Conservation (phyloP, 2,113 vertebrate genomes). For the Scalopus aquaticus region DNA sequence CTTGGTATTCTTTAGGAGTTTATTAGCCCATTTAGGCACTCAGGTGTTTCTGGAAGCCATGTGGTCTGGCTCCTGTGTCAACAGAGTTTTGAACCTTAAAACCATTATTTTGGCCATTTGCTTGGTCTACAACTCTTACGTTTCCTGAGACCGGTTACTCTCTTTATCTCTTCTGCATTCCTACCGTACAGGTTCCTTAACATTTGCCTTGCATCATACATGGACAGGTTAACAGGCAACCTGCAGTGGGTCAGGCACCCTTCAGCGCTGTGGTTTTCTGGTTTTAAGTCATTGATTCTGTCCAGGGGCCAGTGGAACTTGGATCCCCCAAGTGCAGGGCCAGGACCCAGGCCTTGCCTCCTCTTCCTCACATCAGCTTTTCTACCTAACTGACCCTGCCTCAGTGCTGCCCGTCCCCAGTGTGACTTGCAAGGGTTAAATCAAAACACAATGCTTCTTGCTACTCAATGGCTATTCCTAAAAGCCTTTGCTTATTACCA, state of each 20-base stretch:
- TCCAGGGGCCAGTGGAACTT: neutral
- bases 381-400: neutral
- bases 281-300: neutral
- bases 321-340: neutral
- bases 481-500: neutral
- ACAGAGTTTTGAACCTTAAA: neutral
- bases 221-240: neutral
- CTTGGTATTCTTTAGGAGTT: neutral
- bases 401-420: neutral
- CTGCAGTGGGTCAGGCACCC: neutral
- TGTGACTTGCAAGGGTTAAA: neutral
- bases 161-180: neutral
- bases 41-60: neutral
- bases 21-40: neutral
- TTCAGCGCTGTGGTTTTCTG: neutral
- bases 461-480: neutral
- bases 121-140: neutral
- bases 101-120: neutral
- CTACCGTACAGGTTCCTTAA: neutral
- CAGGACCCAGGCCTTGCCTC: neutral
- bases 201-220: neutral
- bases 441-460: neutral
- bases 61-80: neutral
- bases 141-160: neutral
- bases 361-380: neutral